A percentile compares a stretch with the other conserved stretches of the same genome.
Evolutionary conservation across 2,888 invertebrate species (phyloP).

Genomic region (Phortica magna): DNA sequence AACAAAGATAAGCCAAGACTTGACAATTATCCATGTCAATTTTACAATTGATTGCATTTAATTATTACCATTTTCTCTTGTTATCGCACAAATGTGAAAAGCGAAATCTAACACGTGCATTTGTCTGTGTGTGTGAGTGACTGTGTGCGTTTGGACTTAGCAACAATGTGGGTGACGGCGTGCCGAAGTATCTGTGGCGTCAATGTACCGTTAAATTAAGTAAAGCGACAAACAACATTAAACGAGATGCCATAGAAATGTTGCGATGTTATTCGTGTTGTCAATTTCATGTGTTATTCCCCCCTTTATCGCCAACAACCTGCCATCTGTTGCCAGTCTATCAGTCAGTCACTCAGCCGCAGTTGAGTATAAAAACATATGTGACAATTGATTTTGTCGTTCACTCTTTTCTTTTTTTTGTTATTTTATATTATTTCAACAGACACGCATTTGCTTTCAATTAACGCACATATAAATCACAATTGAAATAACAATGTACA

Average conservation of each 20-base stretch:
- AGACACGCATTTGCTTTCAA: conserved; percentile 41
- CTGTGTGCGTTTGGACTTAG: background rate
- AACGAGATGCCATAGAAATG: conserved; percentile 9
- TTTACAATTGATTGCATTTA: conserved; percentile 31
- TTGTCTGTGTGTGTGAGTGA: background rate
- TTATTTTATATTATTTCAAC: background rate
- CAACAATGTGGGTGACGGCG: background rate
- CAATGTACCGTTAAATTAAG: conserved; percentile 3
- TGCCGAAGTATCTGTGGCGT: background rate
- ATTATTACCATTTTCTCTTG: conserved; percentile 20
- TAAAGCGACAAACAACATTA: background rate
- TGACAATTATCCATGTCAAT: conserved; percentile 59
- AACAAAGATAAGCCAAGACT: conserved; percentile 67
- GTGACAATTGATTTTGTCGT: background rate
- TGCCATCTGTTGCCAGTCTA: background rate
- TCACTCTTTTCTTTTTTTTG: background rate
- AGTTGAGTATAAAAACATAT: conserved; percentile 3
- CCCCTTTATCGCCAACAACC: background rate
- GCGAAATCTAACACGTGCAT: background rate
- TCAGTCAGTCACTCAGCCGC: background rate
- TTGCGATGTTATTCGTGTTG: background rate
- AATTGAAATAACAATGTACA: conserved; percentile 39
- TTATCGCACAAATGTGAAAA: conserved; percentile 19
- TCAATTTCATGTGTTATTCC: no score
- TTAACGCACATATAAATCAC: conserved; percentile 47